phyloP scores from a whole-genome alignment of 2,113 vertebrate species.

The Amazona guildingii region DNA sequence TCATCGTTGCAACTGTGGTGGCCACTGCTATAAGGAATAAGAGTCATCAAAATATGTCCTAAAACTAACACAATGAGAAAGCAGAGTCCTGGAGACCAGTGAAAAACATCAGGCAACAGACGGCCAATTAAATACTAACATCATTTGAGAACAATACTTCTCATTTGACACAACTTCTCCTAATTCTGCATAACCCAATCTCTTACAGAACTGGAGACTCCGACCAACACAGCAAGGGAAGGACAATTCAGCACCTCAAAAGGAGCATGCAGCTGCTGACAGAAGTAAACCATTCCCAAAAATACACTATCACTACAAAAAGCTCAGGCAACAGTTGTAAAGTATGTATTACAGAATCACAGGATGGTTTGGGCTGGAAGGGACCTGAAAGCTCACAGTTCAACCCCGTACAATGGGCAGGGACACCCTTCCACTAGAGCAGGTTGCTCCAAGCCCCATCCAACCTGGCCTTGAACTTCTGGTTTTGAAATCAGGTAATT shows the following conservation, averaged over 20 bases:
- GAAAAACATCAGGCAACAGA: neutral
- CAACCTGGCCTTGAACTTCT: too few species aligned
- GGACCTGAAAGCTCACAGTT: too few species aligned
- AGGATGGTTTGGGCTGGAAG: too few species aligned
- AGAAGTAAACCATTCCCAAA: neutral
- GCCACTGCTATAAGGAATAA: neutral
- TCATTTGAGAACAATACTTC: neutral
- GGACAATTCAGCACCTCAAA: neutral
- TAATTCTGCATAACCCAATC: rapidly evolving
- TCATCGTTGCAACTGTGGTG: neutral
- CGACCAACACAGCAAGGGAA: neutral
- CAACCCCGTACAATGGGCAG: too few species aligned
- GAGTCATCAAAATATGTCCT: neutral
- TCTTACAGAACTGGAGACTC: neutral
- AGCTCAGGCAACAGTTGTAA: neutral
- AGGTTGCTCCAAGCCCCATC: too few species aligned
- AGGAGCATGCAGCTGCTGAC: neutral
- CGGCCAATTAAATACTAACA: neutral
- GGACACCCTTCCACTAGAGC: too few species aligned
- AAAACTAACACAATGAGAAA: neutral
- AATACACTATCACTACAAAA: neutral
- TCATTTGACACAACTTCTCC: neutral
- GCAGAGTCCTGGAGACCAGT: neutral
- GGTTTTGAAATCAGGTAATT: neutral
- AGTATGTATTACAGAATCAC: too few species aligned